Base-by-base conservation (phyloP, 2,888 invertebrate species). In the Sarcophaga caerulescens region DNA sequence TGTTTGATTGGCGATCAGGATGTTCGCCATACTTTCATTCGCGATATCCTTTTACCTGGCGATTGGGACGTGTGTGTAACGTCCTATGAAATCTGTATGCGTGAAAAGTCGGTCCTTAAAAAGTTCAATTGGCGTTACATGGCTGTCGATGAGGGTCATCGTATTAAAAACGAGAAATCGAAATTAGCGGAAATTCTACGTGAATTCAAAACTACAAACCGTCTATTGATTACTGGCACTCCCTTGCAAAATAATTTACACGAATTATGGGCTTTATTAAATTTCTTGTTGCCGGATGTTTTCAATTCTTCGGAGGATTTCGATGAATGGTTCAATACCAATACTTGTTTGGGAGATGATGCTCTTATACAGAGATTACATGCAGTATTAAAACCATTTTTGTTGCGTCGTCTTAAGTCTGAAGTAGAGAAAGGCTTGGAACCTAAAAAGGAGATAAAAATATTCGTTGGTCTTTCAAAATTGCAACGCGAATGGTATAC, bases 401-500 rank as follows among this genome's bases (percentile, higher is more conserved):
- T 99, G 88, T 94, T 99, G 69, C 95, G 99, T 90, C 96, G 99
- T 90, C 94, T 99, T 80, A 99, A 99, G 92, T 95, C 98, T 0
- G 99, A 99, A 92, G 99, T 99, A 17, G 99, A 99, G 92, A 99
- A 99, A 91, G 96, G 96, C 87, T 94, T 99, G 1, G 97, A 98
- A 90, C 99, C 99, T 0, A 99, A 99, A 92, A 99, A 99, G 90
- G 99, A 99, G 93, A 95, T 98, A 0, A 99, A 99, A 94, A 97
- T 98, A 14, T 99, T 99, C 93, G 96, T 99, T 45, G 99, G 99
- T 0, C 94, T 99, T 74, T 98, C 98, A 89, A 99, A 99, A 94
- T 98, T 99, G 99, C 99, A 99, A 93, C 94, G 99, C 84, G 99
- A 99, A 92, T 99, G 99, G 99, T 99, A 99, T 92, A 99, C 99